phyloP scores from a whole-genome alignment of 2,888 invertebrate species.

The Lasioglossum leucozonium region DNA sequence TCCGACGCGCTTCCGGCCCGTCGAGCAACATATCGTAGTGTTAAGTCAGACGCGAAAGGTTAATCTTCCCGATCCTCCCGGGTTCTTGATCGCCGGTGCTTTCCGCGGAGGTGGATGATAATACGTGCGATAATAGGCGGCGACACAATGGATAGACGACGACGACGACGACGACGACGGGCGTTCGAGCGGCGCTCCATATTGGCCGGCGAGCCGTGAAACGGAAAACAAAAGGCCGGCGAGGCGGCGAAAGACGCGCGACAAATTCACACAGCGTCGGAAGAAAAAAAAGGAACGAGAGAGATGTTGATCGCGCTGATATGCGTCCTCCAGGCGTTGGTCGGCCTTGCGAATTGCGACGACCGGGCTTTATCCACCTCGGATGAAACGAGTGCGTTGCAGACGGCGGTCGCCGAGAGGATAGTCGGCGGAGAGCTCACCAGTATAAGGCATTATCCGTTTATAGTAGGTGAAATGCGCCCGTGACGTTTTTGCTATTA shows the following conservation, averaged over 20 bases:
- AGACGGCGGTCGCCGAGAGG: constrained; percentile 56
- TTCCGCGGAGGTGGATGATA: constrained; percentile 19
- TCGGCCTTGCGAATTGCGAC: constrained; percentile 12
- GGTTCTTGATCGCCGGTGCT: constrained; percentile 38
- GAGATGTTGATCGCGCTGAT: constrained; percentile 37
- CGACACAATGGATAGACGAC: constrained; percentile 34
- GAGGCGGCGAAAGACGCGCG: constrained; percentile 26
- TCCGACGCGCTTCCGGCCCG: constrained; percentile 31
- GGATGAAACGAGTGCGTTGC: not conserved
- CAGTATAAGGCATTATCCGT: constrained; percentile 74
- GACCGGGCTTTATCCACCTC: not conserved
- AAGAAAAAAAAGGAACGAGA: not conserved
- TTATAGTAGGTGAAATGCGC: constrained; percentile 69
- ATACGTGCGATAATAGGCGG: constrained; percentile 33
- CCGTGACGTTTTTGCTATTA: constrained; percentile 43
- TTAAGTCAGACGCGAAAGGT: constrained; percentile 48
- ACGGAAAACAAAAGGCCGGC: constrained; percentile 48
- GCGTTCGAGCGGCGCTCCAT: not conserved
- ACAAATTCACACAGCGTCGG: constrained; percentile 37
- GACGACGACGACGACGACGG: not conserved
- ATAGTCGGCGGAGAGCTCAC: constrained; percentile 74
- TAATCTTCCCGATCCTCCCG: constrained; percentile 49
- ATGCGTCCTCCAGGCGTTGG: constrained; percentile 30
- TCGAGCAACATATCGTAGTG: constrained; percentile 46
- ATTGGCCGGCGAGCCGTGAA: not conserved